Evolutionary conservation across 2,113 vertebrate species (phyloP).

Genomic region (Spheniscus mendiculus): DNA sequence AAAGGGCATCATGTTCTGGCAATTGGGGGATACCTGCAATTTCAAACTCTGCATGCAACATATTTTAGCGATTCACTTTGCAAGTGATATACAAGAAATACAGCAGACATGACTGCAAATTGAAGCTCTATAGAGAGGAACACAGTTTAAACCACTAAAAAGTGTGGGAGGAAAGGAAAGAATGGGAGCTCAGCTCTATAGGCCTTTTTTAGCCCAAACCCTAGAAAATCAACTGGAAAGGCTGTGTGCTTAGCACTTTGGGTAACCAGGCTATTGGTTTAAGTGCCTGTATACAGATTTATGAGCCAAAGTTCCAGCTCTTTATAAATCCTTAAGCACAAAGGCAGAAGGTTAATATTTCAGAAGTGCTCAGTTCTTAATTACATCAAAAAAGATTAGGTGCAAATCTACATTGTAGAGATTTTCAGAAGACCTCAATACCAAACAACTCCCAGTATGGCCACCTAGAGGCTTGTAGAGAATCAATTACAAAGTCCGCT

Average conservation of each 20-base stretch:
- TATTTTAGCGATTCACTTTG: not conserved
- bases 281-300: conserved; percentile 42
- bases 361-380: not conserved
- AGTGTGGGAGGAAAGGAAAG: conserved; percentile 28
- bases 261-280: conserved; percentile 43
- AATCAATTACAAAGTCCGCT: not conserved
- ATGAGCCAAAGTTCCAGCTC: conserved; percentile 24
- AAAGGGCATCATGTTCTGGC: not conserved
- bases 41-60: not conserved
- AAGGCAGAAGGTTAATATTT: not conserved
- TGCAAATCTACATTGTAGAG: not conserved
- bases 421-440: not conserved
- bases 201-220: conserved; percentile 37
- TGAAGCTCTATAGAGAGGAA: not conserved
- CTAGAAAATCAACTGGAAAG: not conserved
- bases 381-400: not conserved
- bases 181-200: not conserved
- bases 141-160: conserved; percentile 36
- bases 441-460: not conserved
- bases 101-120: not conserved
- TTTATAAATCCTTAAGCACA: conserved; percentile 21
- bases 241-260: conserved; percentile 27
- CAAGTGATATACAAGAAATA: not conserved
- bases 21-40: not conserved
- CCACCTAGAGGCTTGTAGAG: not conserved